Base-by-base conservation (phyloP, 2,888 invertebrate genomes). In the Nymphalis c-album region DNA sequence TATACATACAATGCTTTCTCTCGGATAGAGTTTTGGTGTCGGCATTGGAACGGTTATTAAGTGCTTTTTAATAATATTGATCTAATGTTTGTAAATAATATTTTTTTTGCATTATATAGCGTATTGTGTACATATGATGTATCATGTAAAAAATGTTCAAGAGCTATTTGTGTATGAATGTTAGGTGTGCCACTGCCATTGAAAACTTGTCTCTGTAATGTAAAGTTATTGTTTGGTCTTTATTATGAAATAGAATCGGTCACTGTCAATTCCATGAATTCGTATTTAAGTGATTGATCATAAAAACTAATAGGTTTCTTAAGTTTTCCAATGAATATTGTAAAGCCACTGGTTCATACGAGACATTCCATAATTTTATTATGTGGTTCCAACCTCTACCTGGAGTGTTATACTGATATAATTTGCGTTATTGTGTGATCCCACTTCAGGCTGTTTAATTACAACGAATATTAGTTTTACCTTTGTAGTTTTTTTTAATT, bases 121-220 rank as follows among this genome's bases (percentile, higher is more conserved):
- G 82, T 84, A 84, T 81, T 13, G 85, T 87, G 84, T 84, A 85
- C 80, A 88, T 87, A 89, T 84, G 83, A 81, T 79, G 78, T 80
- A 80, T 84, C 78, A 82, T 83, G 83, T 85, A 86, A 85, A 85
- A 57, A 86, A 84, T 84, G 84, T 88, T 86, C 81, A 85, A 86
- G 83, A 86, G 88, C 87, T 87, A 86, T 84, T 84, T 76, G 85
- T 88, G 88, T 86, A 82, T 87, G 88, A 76, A 82, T 89, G 88
- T 89, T 86, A 87, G 83, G 82, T 85, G 86, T 83, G 87, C 84
- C 90, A 90, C 89, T 90, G 88, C 89, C 89, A 86, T 85, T 77
- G 74, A 76, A 78, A 72, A 77, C 77, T 79, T 79, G 82, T 80
- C 80, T 81, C 75, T 77, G 71, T 75, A 76, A 77, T 75, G 76